Evolutionary conservation across 1,140 invertebrate species (phyloP).

Genomic region (Rhynchophorus ferrugineus): DNA sequence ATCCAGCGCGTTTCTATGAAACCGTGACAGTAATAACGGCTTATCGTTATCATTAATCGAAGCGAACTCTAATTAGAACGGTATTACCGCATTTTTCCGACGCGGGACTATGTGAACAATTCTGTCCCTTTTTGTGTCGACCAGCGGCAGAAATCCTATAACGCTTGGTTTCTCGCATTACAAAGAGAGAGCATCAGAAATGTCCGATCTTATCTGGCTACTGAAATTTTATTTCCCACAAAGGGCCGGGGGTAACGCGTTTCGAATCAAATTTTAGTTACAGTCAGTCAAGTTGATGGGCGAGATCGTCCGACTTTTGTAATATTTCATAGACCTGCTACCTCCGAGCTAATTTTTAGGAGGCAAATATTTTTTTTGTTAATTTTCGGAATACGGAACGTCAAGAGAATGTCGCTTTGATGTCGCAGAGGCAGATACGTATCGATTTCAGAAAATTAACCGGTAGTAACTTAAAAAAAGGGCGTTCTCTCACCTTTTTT

Average conservation of each 20-base stretch:
- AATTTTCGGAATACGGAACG: too few species aligned
- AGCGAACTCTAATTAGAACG: neutral
- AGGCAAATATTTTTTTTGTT: too few species aligned
- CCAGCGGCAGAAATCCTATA: slow-evolving; percentile 10
- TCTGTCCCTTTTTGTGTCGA: neutral
- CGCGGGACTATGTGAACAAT: slow-evolving; percentile 12
- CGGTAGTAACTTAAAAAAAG: too few species aligned
- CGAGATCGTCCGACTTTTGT: neutral
- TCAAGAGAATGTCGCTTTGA: too few species aligned
- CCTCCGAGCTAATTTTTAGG: too few species aligned
- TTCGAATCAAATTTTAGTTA: slow-evolving; percentile 10
- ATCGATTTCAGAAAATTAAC: too few species aligned
- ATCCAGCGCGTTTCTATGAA: slow-evolving; percentile 1
- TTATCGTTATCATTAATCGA: neutral
- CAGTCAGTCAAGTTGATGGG: neutral
- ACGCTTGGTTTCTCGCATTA: slow-evolving; percentile 8
- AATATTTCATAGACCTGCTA: too few species aligned
- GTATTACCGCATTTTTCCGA: neutral
- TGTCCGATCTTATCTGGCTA: slow-evolving; percentile 15
- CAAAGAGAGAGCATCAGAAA: slow-evolving; percentile 2
- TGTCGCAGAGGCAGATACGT: too few species aligned
- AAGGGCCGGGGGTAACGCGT: neutral
- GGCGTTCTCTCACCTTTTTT: too few species aligned
- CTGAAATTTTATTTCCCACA: slow-evolving; percentile 14
- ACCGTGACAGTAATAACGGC: neutral